Evolutionary conservation across 2,797 vertebrate species (phyloP), one percentile per base, ranked within the genome.

Genomic region (Pangasius macronema): DNA sequence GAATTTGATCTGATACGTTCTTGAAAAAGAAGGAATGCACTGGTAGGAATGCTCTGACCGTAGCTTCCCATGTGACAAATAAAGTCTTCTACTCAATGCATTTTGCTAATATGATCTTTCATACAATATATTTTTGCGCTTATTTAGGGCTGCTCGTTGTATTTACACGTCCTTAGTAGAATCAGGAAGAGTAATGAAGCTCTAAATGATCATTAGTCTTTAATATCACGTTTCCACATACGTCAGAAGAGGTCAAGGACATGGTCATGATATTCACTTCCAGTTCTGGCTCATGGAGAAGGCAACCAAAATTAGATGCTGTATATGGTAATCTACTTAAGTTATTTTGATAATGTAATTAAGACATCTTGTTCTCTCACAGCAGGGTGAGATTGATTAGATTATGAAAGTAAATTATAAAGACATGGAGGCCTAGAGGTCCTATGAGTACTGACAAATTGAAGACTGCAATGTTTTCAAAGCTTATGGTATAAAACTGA

Each of bases 301-400:
- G 27, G 42, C 81, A 49, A 13, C 59, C 53, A 61, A 73, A 77
- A 79, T 75, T 49, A 57, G 49, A 59, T 61, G 77, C 10, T 85
- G 36, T 72, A 79, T 59, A 46, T 57, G 61, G n/a, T 68, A 65
- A 90, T 83, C 84, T 68, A 84, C 83, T 88, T 81, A 75, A 49
- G 51, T 57, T 5, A 36, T 82, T 87, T 80, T 51, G 20, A 63
- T 85, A 85, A 89, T 85, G 63, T 67, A 73, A 88, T 86, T 75
- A 86, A 80, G 36, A 33, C 3, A 10, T 27, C 84, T 80, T 68
- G 80, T 84, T 24, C 9, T 49, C 63, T 84, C 46, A 65, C 75
- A 68, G 85, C 27, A 39, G 49, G 80, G n/a, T 9, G 9, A 89
- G 46, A 87, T 67, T 87, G 63, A 83, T 83, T 83, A 57, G 33